Percentiles rank a stretch among this genome's conserved stretches.
Evolutionary conservation across 1,140 invertebrate genomes (phyloP).

Genomic region (Leguminivora glycinivorella): DNA sequence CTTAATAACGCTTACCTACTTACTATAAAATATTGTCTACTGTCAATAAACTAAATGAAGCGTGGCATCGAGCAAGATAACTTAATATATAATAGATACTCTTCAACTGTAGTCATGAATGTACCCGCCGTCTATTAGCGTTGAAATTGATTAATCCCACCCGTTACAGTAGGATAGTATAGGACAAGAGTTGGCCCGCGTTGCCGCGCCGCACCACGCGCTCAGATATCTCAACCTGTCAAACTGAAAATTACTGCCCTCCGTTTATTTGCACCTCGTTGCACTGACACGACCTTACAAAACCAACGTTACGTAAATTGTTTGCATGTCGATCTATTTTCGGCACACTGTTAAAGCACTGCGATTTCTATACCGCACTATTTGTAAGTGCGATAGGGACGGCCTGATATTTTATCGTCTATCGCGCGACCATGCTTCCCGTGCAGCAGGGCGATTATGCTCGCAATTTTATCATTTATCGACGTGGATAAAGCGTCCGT

Average conservation of each 20-base stretch:
- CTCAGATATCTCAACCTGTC: conserved; percentile 61
- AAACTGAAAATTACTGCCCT: conserved; percentile 49
- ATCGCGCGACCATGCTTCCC: too few relatives aligned
- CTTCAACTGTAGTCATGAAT: background rate
- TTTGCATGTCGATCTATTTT: conserved; percentile 34
- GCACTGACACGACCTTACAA: conserved; percentile 16
- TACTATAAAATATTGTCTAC: background rate
- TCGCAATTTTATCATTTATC: too few relatives aligned
- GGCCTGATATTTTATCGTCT: too few relatives aligned
- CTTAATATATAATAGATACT: background rate
- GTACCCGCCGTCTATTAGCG: background rate
- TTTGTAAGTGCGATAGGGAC: background rate
- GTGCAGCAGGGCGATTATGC: too few relatives aligned
- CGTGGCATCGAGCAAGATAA: background rate
- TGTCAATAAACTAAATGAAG: background rate
- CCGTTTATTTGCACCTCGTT: conserved; percentile 29
- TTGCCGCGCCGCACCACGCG: conserved; percentile 41
- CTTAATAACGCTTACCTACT: too few relatives aligned
- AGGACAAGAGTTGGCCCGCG: conserved; percentile 47
- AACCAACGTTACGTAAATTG: conserved; percentile 35
- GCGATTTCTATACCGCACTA: conserved; percentile 10
- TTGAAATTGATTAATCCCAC: conserved; percentile 8
- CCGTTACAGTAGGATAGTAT: background rate
- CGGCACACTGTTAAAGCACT: conserved; percentile 31
- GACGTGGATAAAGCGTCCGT: too few relatives aligned